Conservation (phyloP, 2,113 vertebrate species). For the Ceratotherium simum region DNA sequence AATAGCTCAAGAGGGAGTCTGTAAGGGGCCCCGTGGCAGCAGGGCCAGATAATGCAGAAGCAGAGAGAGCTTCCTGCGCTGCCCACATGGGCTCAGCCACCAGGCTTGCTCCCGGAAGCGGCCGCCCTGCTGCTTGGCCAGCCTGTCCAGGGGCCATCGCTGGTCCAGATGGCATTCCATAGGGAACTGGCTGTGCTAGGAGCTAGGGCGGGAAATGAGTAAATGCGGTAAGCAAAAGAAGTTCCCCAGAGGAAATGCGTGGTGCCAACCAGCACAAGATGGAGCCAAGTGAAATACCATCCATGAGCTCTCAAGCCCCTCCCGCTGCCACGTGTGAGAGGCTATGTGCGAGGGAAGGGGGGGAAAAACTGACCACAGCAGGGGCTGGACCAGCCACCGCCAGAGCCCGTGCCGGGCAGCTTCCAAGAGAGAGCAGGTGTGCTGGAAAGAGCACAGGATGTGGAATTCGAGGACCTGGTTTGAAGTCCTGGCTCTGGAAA, state of each 20-base stretch:
- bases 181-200: too few species aligned
- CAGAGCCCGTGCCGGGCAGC: background rate
- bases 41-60: background rate
- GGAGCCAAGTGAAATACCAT: background rate
- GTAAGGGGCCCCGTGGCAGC: conserved; percentile 9
- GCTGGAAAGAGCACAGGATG: background rate
- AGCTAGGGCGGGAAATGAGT: background rate
- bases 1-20: conserved; percentile 59
- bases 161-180: background rate
- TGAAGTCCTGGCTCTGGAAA: background rate
- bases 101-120: background rate
- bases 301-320: background rate
- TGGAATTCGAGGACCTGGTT: background rate
- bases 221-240: background rate
- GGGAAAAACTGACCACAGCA: background rate
- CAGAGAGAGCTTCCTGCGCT: background rate
- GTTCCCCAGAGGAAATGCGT: background rate
- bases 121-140: too few species aligned
- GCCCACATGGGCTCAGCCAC: too few species aligned
- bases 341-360: rapidly evolving
- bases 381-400: rapidly evolving
- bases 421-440: background rate
- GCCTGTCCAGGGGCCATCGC: background rate
- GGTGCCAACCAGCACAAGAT: background rate
- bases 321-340: background rate